These are phyloP conservation scores for Perca schrenkii DNA, from an alignment of 2,113 vertebrate species.

Conservation along the genomic window DNA sequence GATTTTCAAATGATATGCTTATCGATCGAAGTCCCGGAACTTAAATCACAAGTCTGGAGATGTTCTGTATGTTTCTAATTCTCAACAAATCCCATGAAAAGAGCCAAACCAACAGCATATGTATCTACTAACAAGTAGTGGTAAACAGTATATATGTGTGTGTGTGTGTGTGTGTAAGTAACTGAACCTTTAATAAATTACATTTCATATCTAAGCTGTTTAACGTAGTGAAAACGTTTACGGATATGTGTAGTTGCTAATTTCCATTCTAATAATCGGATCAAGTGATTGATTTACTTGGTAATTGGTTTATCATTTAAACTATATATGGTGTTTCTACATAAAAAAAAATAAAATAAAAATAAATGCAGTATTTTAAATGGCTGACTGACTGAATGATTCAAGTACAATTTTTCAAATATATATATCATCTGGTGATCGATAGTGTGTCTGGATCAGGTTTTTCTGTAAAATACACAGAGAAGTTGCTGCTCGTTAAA, in stretches of 20 bases:
- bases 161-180: too few relatives aligned
- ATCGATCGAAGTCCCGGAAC: neutral
- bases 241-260: neutral
- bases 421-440: neutral
- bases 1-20: too few relatives aligned
- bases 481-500: neutral
- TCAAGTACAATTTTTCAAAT: conserved; percentile 19
- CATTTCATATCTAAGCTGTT: too few relatives aligned
- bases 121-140: too few relatives aligned
- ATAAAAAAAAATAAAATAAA: neutral
- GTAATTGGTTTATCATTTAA: neutral
- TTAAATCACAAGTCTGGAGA: neutral
- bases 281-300: neutral
- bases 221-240: too few relatives aligned
- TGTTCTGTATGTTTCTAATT: too few relatives aligned
- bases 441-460: neutral
- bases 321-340: neutral
- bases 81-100: too few relatives aligned
- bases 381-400: conserved; percentile 10
- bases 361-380: neutral
- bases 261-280: neutral
- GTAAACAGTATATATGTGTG: too few relatives aligned
- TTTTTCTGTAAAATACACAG: neutral
- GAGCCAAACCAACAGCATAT: too few relatives aligned
- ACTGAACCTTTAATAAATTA: too few relatives aligned